A percentile compares a stretch with the other conserved stretches of the same genome.
Evolutionary conservation across 92 coral and sea anemone genomes (phyloP).

Genomic region (Epizoanthus stellaris): DNA sequence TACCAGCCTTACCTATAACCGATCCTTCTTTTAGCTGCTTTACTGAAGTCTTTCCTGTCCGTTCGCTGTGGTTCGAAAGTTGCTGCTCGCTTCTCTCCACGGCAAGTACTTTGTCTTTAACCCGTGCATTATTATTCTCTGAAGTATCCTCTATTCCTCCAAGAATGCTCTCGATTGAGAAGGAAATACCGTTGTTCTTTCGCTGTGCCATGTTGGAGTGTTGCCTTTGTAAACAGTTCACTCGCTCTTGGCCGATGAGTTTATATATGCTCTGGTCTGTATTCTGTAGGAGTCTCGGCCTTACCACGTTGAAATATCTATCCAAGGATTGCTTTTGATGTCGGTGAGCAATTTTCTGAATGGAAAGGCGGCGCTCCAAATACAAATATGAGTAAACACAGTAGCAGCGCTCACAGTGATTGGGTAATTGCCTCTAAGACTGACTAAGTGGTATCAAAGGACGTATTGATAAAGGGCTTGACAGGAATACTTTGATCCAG

Average conservation of each 20-base stretch:
- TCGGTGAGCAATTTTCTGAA: background rate
- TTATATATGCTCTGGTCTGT: background rate
- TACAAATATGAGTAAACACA: constrained; percentile 15
- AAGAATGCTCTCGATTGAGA: constrained; percentile 40
- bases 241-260: background rate
- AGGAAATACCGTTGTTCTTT: constrained; percentile 2
- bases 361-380: constrained; percentile 20
- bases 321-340: background rate
- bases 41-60: background rate
- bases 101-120: background rate
- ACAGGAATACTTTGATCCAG: constrained; percentile 4
- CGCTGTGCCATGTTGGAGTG: constrained; percentile 18
- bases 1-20: background rate
- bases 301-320: background rate
- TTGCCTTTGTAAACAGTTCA: background rate
- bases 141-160: background rate
- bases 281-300: background rate
- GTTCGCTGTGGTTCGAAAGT: background rate
- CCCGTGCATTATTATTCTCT: background rate
- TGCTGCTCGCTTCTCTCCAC: constrained; percentile 3
- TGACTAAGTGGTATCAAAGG: constrained; percentile 13
- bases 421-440: background rate
- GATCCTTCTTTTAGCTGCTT: background rate
- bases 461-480: constrained; percentile 15
- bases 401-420: background rate